Base-by-base conservation (phyloP, 2,888 invertebrate species). In the Acheta domesticus region DNA sequence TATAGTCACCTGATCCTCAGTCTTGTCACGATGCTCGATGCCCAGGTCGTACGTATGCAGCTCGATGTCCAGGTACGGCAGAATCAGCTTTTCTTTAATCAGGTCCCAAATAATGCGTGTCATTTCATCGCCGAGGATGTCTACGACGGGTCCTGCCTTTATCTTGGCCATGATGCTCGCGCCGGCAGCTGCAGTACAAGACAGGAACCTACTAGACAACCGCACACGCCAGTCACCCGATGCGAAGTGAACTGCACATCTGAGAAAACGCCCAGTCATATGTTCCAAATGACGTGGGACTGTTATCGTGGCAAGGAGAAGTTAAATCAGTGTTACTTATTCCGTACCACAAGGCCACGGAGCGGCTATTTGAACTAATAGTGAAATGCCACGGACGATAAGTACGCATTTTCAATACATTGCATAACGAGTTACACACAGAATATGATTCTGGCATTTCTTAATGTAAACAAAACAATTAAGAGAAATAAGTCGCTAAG, bases 71-170 rank as follows among this genome's bases (percentile, higher is more conserved):
- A 99, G 89, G 88, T 96, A 98, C 1, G 99, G 99, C 82, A 98
- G 88, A 85, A 99, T 98, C 74, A 99, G 91, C 87, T 99, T 99
- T 80, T 98, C 92, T 88, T 99, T 99, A 84, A 99, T 99, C 73
- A 95, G 91, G 85, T 98, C 97, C 99, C 99, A 99, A 86, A 99
- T 98, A 83, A 99, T 96, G 84, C 99, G 91, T 75, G 96, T 96
- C 96, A 96, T 96, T 88, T 97, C 97, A 90, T 97, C 96, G n/a
- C 97, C 97, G 79, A 96, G 91, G 84, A 96, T 92, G 86, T 97
- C 96, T 77, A 97, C 97, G 82, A 97, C 96, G 77, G 96, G 94
- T 86, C 96, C 96, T 83, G 91, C 92, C 89, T 93, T 81, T 76
- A 83, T 82, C 79, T 82, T 82, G 11, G 78, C 62, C 82, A 81